phyloP scores from a whole-genome alignment of 2,113 vertebrate species.

The Vulpes lagopus region DNA sequence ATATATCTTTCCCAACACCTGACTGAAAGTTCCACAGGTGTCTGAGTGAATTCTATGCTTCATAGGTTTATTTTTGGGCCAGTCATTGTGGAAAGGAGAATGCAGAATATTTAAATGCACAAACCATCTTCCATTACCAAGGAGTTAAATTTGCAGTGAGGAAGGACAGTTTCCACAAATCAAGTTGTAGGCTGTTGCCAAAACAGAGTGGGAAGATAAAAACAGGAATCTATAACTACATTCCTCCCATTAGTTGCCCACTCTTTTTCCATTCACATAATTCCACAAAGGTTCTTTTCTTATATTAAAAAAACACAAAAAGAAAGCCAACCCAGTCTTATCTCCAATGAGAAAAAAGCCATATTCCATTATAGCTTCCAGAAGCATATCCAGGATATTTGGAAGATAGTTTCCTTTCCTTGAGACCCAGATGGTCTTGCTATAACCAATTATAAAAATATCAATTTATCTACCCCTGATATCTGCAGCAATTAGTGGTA shows the following conservation, averaged over 20 bases:
- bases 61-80: neutral
- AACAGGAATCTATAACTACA: neutral
- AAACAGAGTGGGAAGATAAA: neutral
- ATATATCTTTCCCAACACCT: neutral
- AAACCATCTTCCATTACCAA: neutral
- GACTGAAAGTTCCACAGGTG: neutral
- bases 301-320: neutral
- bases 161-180: neutral
- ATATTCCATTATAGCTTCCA: neutral
- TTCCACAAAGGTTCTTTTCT: neutral
- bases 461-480: neutral
- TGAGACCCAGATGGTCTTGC: neutral
- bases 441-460: neutral
- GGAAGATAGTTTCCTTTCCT: neutral
- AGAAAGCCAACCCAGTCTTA: neutral
- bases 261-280: neutral
- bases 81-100: neutral
- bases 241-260: neutral
- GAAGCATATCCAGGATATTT: neutral
- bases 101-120: neutral
- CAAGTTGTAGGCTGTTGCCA: neutral
- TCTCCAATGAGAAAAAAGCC: neutral
- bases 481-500: neutral
- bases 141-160: neutral
- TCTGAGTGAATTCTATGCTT: neutral